Evolutionary conservation across 2,797 vertebrate genomes (phyloP).

Genomic region (Urosaurus nigricauda): DNA sequence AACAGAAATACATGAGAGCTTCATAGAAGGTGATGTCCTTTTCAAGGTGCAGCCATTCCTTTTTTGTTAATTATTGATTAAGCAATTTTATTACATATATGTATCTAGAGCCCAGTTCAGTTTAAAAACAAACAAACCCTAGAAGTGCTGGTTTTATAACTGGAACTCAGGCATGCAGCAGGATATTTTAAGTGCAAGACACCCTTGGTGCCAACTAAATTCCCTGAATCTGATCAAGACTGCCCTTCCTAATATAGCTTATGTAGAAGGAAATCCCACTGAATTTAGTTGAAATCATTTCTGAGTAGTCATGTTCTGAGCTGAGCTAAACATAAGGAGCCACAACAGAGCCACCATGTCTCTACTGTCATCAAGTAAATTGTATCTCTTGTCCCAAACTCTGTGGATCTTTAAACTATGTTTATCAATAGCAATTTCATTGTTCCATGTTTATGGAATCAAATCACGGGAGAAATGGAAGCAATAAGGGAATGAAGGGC

Average conservation of each 20-base stretch:
- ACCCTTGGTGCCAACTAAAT: neutral
- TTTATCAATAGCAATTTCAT: too few species aligned
- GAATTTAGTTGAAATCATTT: neutral
- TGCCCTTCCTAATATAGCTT: neutral
- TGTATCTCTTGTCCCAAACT: neutral
- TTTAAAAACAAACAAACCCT: neutral
- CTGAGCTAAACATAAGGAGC: neutral
- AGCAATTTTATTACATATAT: slow-evolving; percentile 15
- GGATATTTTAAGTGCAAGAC: neutral
- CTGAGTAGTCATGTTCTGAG: neutral
- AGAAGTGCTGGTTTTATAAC: neutral
- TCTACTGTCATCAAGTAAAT: neutral
- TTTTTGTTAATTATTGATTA: slow-evolving; percentile 37
- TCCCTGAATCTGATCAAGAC: neutral
- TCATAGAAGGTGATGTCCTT: slow-evolving; percentile 5
- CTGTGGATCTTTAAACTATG: neutral
- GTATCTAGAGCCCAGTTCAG: neutral
- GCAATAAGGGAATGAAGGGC: neutral
- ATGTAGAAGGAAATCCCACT: neutral
- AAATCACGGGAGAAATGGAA: neutral
- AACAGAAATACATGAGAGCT: neutral
- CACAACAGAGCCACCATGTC: neutral
- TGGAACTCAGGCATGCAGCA: neutral
- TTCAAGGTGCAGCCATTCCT: slow-evolving; percentile 47
- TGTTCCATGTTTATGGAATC: too few species aligned